Evolutionary conservation across 2,888 invertebrate species (phyloP).

Genomic region (Vanessa cardui): DNA sequence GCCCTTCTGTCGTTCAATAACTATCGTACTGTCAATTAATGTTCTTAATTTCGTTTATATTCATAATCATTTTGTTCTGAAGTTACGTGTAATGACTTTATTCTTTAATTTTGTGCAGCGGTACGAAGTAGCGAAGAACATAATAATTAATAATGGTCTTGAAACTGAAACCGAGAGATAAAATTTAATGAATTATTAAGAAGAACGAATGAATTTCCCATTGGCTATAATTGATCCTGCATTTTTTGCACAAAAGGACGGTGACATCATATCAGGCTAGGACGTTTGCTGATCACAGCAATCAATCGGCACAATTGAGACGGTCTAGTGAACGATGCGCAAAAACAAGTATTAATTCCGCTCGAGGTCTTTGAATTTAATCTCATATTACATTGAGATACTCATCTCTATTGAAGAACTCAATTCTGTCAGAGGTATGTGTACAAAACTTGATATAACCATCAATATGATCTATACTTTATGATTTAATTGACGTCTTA

Average conservation of each 20-base stretch:
- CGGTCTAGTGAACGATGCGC: slow-evolving; percentile 44
- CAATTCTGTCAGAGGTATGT: neutral
- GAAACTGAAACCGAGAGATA: too few relatives aligned
- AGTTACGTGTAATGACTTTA: too few relatives aligned
- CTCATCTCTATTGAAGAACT: neutral
- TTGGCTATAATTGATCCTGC: slow-evolving; percentile 52
- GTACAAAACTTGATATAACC: neutral
- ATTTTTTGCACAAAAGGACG: slow-evolving; percentile 36
- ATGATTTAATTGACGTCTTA: too few relatives aligned
- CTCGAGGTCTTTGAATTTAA: slow-evolving; percentile 41
- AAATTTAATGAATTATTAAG: neutral
- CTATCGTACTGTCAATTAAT: too few relatives aligned
- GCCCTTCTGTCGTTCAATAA: too few relatives aligned
- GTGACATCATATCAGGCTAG: slow-evolving; percentile 51
- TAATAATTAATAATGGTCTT: too few relatives aligned
- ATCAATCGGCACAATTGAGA: slow-evolving; percentile 54
- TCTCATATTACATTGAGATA: slow-evolving; percentile 24
- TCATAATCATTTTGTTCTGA: too few relatives aligned
- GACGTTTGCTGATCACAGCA: slow-evolving; percentile 49
- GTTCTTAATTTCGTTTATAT: too few relatives aligned
- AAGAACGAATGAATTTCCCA: slow-evolving; percentile 12
- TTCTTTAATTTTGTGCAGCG: too few relatives aligned
- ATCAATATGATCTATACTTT: too few relatives aligned
- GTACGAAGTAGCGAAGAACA: too few relatives aligned
- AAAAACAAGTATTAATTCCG: slow-evolving; percentile 39